These are phyloP conservation scores for Caenorhabditis virilis DNA, from an alignment of 2,888 invertebrate species.

Conservation along the genomic window DNA sequence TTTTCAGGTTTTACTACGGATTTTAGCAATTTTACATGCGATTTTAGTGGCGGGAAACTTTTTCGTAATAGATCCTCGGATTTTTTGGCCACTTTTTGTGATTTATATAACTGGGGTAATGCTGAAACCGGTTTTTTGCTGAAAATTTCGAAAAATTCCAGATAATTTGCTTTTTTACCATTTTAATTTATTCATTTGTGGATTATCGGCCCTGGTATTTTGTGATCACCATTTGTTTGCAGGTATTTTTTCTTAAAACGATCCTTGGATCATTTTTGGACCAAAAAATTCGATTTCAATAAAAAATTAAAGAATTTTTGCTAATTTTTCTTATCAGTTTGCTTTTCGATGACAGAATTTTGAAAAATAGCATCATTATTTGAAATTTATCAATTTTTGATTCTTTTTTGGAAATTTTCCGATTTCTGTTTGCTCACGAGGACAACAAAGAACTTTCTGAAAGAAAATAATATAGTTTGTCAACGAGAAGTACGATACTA, in stretches of 20 bases:
- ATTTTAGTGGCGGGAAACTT: slow-evolving; percentile 20
- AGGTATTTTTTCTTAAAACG: slow-evolving; percentile 6
- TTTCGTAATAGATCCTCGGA: slow-evolving; percentile 21
- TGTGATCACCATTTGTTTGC: slow-evolving; percentile 17
- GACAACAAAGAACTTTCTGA: no score
- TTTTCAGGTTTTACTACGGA: slow-evolving; percentile 19
- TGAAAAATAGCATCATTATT: no score
- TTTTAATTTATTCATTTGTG: slow-evolving; percentile 24
- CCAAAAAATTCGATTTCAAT: slow-evolving; percentile 2
- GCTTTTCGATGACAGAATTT: no score
- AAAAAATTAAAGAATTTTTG: no score
- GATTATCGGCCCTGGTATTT: slow-evolving; percentile 37
- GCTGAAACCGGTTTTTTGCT: background rate
- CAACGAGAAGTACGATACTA: no score
- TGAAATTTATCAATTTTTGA: no score
- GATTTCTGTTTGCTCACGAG: no score
- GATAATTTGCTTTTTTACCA: slow-evolving; percentile 21
- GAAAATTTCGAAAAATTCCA: background rate
- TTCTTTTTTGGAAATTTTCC: no score
- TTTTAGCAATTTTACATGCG: slow-evolving; percentile 19
- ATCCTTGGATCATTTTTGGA: background rate
- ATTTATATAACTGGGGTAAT: slow-evolving; percentile 24
- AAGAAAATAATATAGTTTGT: no score
- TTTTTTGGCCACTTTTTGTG: slow-evolving; percentile 18
- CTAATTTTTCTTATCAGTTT: no score